Conservation (phyloP, 1,140 invertebrate species). For the Drosophila insularis region DNA sequence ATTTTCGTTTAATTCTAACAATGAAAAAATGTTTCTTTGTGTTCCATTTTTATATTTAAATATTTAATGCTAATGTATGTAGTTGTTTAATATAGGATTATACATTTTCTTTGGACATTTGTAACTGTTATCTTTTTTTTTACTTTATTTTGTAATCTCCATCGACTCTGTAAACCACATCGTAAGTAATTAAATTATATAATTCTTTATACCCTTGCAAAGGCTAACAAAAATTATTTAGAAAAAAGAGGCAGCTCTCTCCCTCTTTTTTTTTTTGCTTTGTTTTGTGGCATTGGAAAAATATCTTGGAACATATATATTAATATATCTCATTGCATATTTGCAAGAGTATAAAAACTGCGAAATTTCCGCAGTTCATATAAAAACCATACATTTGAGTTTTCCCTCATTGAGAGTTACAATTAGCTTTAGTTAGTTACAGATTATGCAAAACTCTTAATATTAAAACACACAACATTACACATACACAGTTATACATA, state of each 20-base stretch:
- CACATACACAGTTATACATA: neutral
- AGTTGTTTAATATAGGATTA: neutral
- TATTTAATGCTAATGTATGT: neutral
- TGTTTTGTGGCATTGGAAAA: too few species aligned
- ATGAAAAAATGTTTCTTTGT: neutral
- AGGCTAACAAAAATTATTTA: neutral
- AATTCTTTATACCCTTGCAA: neutral
- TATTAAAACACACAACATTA: neutral
- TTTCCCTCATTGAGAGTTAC: neutral
- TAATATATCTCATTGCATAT: neutral
- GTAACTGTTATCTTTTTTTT: neutral
- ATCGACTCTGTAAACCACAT: neutral
- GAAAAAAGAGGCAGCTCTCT: too few species aligned
- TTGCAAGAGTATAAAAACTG: neutral
- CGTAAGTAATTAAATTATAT: neutral
- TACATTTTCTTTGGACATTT: slow-evolving; percentile 2
- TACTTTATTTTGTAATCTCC: neutral
- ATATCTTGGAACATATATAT: too few species aligned
- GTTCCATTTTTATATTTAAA: neutral
- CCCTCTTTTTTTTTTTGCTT: too few species aligned
- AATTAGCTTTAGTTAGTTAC: neutral
- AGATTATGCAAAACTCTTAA: neutral
- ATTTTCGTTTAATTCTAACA: neutral
- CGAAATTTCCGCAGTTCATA: neutral
- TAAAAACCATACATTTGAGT: neutral